phyloP scores from a whole-genome alignment of 2,888 invertebrate species.

The Omphaloscelis lunosa region DNA sequence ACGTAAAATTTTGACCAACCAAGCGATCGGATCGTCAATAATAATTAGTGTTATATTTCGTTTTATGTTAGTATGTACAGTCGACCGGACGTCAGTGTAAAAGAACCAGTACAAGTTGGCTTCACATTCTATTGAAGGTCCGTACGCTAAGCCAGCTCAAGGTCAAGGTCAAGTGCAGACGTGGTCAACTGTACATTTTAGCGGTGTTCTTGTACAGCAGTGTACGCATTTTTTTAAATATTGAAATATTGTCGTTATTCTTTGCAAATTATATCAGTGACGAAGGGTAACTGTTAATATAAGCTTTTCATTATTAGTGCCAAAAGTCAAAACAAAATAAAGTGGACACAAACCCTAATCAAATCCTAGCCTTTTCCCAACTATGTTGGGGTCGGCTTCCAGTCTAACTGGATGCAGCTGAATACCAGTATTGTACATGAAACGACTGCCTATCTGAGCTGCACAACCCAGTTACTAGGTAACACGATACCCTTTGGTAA shows the following conservation, averaged over 20 bases:
- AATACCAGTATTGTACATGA: no score
- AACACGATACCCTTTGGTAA: no score
- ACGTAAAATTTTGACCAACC: no score
- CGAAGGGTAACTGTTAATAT: neutral
- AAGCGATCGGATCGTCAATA: no score
- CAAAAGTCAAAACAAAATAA: no score
- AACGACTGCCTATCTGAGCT: no score
- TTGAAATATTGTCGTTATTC: neutral
- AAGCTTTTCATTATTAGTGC: neutral
- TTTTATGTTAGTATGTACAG: neutral
- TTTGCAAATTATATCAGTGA: neutral
- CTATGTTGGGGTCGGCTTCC: no score
- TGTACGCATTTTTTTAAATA: neutral
- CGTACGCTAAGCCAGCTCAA: neutral
- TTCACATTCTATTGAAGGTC: neutral
- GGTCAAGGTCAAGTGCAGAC: neutral
- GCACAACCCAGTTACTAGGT: no score
- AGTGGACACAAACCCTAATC: no score
- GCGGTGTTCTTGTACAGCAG: neutral
- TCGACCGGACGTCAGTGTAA: neutral
- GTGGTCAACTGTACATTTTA: neutral
- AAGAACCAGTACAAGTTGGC: neutral
- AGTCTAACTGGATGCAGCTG: no score
- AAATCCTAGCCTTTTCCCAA: no score
- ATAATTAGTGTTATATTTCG: neutral